phyloP scores from a whole-genome alignment of 1,140 invertebrate species.

The Aphaenogaster rudis region DNA sequence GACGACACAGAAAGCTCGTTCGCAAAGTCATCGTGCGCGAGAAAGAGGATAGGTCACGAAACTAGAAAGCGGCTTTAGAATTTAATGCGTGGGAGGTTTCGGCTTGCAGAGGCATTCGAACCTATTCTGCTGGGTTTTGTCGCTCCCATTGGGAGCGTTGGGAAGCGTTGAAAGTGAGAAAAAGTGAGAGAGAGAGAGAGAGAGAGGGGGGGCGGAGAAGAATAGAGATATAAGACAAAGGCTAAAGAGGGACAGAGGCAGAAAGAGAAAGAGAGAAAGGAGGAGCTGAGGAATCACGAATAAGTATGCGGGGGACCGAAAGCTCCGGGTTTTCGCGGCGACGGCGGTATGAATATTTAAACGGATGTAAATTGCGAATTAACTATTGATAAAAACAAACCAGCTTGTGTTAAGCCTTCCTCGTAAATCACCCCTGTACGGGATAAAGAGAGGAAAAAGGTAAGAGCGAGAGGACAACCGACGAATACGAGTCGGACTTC shows the following conservation, averaged over 20 bases:
- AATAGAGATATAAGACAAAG: slow-evolving; percentile 30
- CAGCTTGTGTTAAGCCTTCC: slow-evolving; percentile 74
- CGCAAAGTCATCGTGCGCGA: slow-evolving; percentile 51
- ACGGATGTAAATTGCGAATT: slow-evolving; percentile 81
- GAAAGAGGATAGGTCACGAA: slow-evolving; percentile 57
- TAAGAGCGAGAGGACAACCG: slow-evolving; percentile 15
- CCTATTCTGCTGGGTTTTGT: slow-evolving; percentile 71
- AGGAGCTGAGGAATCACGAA: slow-evolving; percentile 45
- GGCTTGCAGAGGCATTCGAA: slow-evolving; percentile 71
- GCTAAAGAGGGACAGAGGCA: background rate
- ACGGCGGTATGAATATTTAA: slow-evolving; percentile 80
- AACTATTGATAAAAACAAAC: slow-evolving; percentile 83
- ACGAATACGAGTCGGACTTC: slow-evolving; percentile 32
- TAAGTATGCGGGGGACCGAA: slow-evolving; percentile 77
- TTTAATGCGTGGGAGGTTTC: slow-evolving; percentile 78
- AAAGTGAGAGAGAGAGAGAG: slow-evolving; percentile 17
- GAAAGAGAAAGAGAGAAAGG: background rate
- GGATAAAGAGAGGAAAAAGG: background rate
- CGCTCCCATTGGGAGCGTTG: slow-evolving; percentile 33
- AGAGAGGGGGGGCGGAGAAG: background rate
- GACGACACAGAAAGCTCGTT: slow-evolving; percentile 44
- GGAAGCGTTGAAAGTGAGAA: slow-evolving; percentile 39
- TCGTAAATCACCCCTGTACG: slow-evolving; percentile 73
- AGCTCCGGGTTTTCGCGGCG: slow-evolving; percentile 71
- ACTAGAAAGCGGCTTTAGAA: slow-evolving; percentile 79